Evolutionary conservation across 2,113 vertebrate species (phyloP).

Genomic region (Alces alces): DNA sequence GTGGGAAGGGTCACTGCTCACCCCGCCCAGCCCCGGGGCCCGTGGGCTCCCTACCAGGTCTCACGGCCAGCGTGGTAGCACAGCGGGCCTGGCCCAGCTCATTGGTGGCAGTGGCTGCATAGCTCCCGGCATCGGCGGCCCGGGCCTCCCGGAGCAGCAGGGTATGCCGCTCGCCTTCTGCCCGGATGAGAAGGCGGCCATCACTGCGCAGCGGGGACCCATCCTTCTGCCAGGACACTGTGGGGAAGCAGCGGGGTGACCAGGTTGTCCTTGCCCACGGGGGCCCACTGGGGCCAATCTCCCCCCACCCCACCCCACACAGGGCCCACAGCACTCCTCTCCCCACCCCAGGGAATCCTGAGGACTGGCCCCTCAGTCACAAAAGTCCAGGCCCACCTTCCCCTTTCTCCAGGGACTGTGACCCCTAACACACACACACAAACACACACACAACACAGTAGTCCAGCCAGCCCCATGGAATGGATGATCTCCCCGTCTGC

Average conservation of each 20-base stretch:
- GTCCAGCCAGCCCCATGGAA: not conserved
- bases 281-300: not conserved
- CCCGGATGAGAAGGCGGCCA: constrained; percentile 84
- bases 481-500: not conserved
- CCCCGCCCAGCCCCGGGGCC: not conserved
- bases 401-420: not conserved
- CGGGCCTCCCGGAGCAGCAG: constrained; percentile 88
- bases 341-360: not conserved
- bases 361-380: not conserved
- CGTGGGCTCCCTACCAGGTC: constrained; percentile 81
- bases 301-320: not conserved
- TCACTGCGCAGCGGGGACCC: constrained; percentile 77
- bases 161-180: constrained; percentile 93
- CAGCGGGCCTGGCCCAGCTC: constrained; percentile 90
- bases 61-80: constrained; percentile 87
- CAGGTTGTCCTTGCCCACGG: not conserved
- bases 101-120: constrained; percentile 89
- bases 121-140: constrained; percentile 87
- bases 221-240: constrained; percentile 92
- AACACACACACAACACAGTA: not conserved
- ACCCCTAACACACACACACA: not conserved
- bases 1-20: not conserved
- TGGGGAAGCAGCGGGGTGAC: not conserved
- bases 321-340: not conserved
- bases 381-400: not conserved